Evolutionary conservation across 2,888 invertebrate genomes (phyloP).

Genomic region (Cheilosia vernalis): DNA sequence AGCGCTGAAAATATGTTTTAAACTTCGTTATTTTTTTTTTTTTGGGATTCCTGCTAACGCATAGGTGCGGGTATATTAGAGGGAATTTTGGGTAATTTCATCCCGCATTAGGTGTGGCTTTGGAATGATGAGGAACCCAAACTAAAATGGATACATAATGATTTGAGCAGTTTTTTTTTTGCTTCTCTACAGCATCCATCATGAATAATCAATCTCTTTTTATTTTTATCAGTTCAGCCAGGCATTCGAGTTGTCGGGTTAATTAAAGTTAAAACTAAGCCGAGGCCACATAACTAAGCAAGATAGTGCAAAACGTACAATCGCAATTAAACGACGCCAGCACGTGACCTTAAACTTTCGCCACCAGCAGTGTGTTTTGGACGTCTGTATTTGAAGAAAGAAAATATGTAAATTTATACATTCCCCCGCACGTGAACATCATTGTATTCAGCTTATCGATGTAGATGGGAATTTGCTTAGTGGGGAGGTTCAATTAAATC

Average conservation of each 20-base stretch:
- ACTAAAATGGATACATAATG: constrained; percentile 40
- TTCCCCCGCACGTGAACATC: background rate
- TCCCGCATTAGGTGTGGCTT: constrained; percentile 45
- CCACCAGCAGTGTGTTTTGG: background rate
- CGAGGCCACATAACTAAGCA: background rate
- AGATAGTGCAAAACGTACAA: constrained; percentile 30
- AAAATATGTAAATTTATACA: background rate
- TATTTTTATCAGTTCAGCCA: background rate
- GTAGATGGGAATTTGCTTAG: background rate
- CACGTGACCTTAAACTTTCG: constrained; percentile 27
- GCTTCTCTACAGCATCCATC: constrained; percentile 3
- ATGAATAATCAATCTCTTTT: constrained; percentile 11
- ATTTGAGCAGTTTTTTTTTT: background rate
- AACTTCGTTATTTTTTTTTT: background rate
- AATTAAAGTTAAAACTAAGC: background rate
- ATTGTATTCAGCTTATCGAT: background rate
- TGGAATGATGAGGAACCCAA: constrained; percentile 27
- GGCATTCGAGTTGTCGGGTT: background rate
- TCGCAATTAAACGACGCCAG: constrained; percentile 15
- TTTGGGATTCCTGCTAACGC: background rate
- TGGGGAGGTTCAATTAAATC: background rate
- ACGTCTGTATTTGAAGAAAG: background rate
- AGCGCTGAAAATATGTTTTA: constrained; percentile 23
- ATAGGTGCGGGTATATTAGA: background rate
- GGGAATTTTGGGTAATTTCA: background rate